Conservation (phyloP, 2,888 invertebrate species). For the Pelosia muscerda region DNA sequence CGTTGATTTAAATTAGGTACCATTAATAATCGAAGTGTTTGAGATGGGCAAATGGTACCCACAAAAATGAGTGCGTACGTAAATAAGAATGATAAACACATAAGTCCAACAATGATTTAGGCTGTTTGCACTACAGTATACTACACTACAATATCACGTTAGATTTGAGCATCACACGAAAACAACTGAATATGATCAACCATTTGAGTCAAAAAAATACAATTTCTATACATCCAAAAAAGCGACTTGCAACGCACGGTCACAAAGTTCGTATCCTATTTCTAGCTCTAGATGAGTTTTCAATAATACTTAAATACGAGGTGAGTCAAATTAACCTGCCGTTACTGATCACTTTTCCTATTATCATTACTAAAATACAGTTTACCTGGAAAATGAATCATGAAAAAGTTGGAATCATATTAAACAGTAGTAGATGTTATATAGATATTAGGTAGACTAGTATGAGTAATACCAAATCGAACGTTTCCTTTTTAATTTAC, state of each 20-base stretch:
- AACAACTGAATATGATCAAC: not conserved
- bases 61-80: slow-evolving; percentile 31
- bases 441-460: not conserved
- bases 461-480: not conserved
- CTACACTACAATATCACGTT: not conserved
- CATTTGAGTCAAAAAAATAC: not conserved
- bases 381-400: not conserved
- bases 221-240: no score
- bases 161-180: not conserved
- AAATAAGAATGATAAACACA: slow-evolving; percentile 18
- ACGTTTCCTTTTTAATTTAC: not conserved
- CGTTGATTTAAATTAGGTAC: no score
- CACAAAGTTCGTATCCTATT: not conserved
- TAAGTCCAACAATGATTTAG: slow-evolving; percentile 24
- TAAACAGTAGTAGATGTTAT: not conserved
- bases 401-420: not conserved
- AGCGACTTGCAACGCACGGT: no score
- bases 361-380: not conserved
- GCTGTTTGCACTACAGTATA: not conserved
- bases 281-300: not conserved
- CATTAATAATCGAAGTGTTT: not conserved
- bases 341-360: not conserved
- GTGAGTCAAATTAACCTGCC: not conserved
- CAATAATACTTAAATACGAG: not conserved
- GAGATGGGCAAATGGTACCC: slow-evolving; percentile 2